Evolutionary conservation across 2,888 invertebrate species (phyloP).

Genomic region (Fabriciana adippe): DNA sequence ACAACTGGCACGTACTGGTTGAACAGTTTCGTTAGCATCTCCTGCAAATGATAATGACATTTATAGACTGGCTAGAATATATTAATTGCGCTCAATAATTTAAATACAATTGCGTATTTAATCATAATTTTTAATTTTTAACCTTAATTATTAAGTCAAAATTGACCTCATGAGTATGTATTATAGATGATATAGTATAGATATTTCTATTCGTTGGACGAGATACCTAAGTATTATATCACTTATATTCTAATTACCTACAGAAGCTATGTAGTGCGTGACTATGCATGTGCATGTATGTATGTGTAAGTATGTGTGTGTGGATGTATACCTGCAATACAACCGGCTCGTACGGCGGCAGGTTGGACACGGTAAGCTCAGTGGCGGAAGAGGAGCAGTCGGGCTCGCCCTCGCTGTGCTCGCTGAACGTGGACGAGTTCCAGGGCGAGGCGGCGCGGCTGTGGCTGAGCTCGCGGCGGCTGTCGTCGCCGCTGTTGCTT

Average conservation of each 20-base stretch:
- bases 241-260: too few relatives aligned
- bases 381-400: slow-evolving; percentile 55
- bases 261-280: background rate
- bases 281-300: too few relatives aligned
- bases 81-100: background rate
- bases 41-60: slow-evolving; percentile 48
- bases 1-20: slow-evolving; percentile 66
- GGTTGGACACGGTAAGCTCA: slow-evolving; percentile 71
- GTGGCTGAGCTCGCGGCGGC: slow-evolving; percentile 54
- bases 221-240: too few relatives aligned
- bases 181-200: too few relatives aligned
- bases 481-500: slow-evolving; percentile 68
- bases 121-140: too few relatives aligned
- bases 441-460: slow-evolving; percentile 71
- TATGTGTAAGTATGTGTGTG: too few relatives aligned
- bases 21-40: slow-evolving; percentile 70
- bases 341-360: slow-evolving; percentile 67
- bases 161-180: too few relatives aligned
- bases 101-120: too few relatives aligned
- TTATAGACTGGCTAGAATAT: background rate
- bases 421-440: slow-evolving; percentile 75
- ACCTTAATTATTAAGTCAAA: too few relatives aligned
- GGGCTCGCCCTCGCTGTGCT: slow-evolving; percentile 66
- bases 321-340: slow-evolving; percentile 55
- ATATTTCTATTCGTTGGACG: too few relatives aligned